Evolutionary conservation across 2,797 vertebrate genomes (phyloP).

Genomic region (Cephalopachus bancanus): DNA sequence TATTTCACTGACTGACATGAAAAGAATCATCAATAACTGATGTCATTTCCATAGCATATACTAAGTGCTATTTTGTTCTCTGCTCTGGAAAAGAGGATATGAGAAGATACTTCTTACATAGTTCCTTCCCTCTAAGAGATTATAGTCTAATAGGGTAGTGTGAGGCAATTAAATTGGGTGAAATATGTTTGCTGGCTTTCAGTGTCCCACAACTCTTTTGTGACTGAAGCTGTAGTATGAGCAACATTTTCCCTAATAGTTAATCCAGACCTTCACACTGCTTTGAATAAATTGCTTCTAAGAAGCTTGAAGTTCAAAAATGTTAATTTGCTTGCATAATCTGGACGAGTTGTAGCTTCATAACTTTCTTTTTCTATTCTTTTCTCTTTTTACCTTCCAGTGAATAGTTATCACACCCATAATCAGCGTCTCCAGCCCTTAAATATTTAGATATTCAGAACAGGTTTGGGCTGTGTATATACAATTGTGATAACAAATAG

Average conservation of each 20-base stretch:
- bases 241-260: not conserved
- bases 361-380: too few relatives aligned
- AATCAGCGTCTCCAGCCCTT: not conserved
- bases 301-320: not conserved
- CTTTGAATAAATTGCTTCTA: not conserved
- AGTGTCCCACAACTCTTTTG: not conserved
- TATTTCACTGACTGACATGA: not conserved
- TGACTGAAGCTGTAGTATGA: not conserved
- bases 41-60: not conserved
- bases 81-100: not conserved
- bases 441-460: not conserved
- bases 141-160: not conserved
- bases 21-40: not conserved
- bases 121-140: not conserved
- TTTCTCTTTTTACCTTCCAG: not conserved
- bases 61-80: not conserved
- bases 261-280: not conserved
- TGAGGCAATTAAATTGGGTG: not conserved
- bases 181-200: not conserved
- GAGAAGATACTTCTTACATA: not conserved
- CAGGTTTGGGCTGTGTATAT: not conserved
- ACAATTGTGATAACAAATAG: not conserved
- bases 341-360: not conserved
- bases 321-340: not conserved
- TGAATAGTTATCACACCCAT: not conserved